Evolutionary conservation across 1,140 invertebrate genomes (phyloP), one percentile per base, ranked within the genome.

Genomic region (Drosophila athabasca): DNA sequence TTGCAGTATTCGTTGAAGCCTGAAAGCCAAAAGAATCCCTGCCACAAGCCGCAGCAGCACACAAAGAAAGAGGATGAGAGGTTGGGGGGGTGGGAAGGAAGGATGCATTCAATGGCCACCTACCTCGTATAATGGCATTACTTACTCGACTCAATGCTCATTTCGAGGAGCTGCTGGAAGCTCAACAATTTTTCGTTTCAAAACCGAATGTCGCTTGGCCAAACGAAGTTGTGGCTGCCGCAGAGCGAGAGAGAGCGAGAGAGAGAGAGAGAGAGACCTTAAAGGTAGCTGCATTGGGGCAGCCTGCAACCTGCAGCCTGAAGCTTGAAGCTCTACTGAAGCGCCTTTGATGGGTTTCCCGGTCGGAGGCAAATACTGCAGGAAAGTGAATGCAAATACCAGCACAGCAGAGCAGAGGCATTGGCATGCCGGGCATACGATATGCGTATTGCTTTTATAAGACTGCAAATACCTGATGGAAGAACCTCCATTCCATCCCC

Each of bases 401-500:
- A 75, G 35, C 11, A 39, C 9, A 9, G 31, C 11, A 3, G 9
- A 13, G 11, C 31, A 8, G 7, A 11, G 29, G 61, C 62, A 81
- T 39, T 66, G 77, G 67, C 77, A 74, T 62, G 58, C 43, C 48
- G 55, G 46, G 44, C 73, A 53, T 61, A 65, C 59, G 35, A 70
- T 81, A 82, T 87, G 82, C 70, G 74, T 82, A 87, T 88, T 87
- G 82, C 82, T 75, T 85, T 85, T 78, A 87, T 82, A 83, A 71
- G 79, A 76, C 71, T 75, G 79, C 66, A 83, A 83, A 83, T 76
- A 87, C 62, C 66, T 60, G 73, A 51, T 43, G 50, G 48, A 19
- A 46, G 49, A 19, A 31, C 49, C 39, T 13, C 7, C 50, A 35
- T 15, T 3, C 11, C 50, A 2, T 41, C 15, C 55, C 11, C 9